Base-by-base conservation (phyloP, 2,113 vertebrate genomes). In the Mormoops blainvillei region DNA sequence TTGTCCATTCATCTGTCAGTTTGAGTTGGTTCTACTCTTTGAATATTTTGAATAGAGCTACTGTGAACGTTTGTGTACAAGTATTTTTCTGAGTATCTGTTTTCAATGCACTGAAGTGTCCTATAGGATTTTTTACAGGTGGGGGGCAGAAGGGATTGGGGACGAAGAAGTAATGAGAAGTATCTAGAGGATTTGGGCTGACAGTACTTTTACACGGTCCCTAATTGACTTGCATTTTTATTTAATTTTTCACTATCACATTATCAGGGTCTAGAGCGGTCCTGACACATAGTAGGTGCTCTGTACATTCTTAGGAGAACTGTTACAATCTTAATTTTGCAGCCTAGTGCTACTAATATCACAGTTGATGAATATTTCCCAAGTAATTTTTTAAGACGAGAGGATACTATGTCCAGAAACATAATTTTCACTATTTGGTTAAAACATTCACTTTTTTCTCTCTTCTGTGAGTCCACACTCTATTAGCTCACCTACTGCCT, bases 351-450 rank as follows among this genome's bases (percentile, higher is more conserved):
- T 73, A 28, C 15, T 82, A 16, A 20, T 89, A 67, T 6, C 45
- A 36, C 1, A 93, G 13, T 65, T 26, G 67, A 70, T 36, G 85
- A 67, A 63, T 43, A 61, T 31, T 58, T 65, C 31, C 67, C 19
- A 63, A 54, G 61, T 58, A 76, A 70, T 71, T 43, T 24, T 94
- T 84, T 89, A 41, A 94, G 89, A 68, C 61, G 18, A 68, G 41
- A 88, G 5, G 28, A 54, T 15, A 73, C 1, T 33, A 28, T 38
- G 11, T 63, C 36, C 31, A 63, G 83, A 84, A 94, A 91, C 88
- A 58, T 10, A 50, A 48, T 74, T 67, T 92, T n/a, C 20, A 82
- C 5, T 16, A 81, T 36, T 96, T 92, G 36, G 16, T 92, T 89
- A 87, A 82, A 94, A 71, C 67, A 73, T 36, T 93, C 16, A n/a